Evolutionary conservation across 2,113 vertebrate species (phyloP).

Genomic region (Alligator sinensis): DNA sequence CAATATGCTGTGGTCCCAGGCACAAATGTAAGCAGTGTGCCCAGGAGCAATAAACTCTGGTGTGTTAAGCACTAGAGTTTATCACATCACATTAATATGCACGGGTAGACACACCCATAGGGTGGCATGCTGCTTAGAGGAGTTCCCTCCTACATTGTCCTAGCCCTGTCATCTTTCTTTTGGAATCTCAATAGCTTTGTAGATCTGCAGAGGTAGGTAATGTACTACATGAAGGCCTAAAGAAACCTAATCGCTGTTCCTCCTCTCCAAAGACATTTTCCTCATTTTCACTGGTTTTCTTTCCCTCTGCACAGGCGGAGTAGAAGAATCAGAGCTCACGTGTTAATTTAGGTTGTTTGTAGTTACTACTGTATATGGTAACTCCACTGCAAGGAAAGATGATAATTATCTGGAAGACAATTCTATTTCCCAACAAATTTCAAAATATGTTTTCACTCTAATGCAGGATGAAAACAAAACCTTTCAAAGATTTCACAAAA

Average conservation of each 20-base stretch:
- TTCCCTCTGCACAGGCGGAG: not conserved
- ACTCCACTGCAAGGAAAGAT: slow-evolving; percentile 39
- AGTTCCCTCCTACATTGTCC: not conserved
- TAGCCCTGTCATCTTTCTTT: not conserved
- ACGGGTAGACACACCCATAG: no score
- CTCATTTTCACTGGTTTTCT: not conserved
- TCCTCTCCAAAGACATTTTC: not conserved
- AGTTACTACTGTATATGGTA: slow-evolving; percentile 11
- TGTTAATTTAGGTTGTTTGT: slow-evolving; percentile 41
- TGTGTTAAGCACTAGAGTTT: no score
- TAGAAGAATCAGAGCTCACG: not conserved
- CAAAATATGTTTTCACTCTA: not conserved
- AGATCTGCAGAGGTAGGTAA: not conserved
- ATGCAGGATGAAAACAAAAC: not conserved
- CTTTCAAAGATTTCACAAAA: not conserved
- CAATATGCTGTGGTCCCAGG: no score
- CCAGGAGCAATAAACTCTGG: no score
- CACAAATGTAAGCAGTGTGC: no score
- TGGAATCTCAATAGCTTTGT: not conserved
- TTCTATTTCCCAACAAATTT: not conserved
- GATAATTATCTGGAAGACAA: slow-evolving; percentile 24
- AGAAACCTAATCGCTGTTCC: not conserved
- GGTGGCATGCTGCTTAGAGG: no score
- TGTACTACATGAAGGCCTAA: not conserved
- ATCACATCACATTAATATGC: no score